Conservation (phyloP, 2,113 vertebrate genomes). For the Ammodytes marinus region DNA sequence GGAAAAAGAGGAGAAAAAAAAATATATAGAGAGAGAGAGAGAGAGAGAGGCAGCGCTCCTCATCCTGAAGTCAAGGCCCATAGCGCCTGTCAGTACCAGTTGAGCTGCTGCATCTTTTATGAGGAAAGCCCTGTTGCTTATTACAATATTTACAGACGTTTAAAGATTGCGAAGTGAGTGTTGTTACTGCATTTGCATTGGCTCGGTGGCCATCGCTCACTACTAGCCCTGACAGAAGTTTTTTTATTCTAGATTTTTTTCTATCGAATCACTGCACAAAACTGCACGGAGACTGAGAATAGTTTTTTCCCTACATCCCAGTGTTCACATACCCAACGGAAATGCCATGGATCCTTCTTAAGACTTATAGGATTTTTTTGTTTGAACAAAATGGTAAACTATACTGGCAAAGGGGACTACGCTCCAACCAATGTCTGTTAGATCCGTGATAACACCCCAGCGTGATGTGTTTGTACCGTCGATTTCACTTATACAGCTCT, state of each 20-base stretch:
- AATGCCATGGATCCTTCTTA: neutral
- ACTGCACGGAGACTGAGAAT: conserved; percentile 32
- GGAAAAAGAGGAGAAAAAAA: conserved; percentile 46
- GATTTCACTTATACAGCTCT: conserved; percentile 58
- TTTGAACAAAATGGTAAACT: neutral
- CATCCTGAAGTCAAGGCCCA: conserved; percentile 78
- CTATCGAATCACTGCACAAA: conserved; percentile 68
- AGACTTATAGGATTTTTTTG: conserved; percentile 4
- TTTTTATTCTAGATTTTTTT: conserved; percentile 70
- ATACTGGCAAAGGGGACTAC: neutral
- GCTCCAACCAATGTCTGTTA: conserved; percentile 22
- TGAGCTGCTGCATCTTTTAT: conserved; percentile 84
- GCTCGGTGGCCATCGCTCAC: conserved; percentile 73
- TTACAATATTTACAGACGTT: conserved; percentile 83
- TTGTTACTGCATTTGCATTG: conserved; percentile 75
- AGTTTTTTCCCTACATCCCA: conserved; percentile 1
- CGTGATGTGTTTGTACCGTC: conserved; percentile 34
- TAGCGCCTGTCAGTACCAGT: conserved; percentile 79
- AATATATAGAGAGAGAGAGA: conserved; percentile 29
- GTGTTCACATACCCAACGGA: neutral
- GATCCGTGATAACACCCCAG: conserved; percentile 37
- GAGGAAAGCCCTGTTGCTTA: conserved; percentile 80
- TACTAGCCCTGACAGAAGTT: conserved; percentile 55
- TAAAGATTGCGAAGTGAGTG: conserved; percentile 71
- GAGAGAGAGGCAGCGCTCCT: conserved; percentile 58